Evolutionary conservation across 2,113 vertebrate species (phyloP).

Genomic region (Pseudorectes ferrugineus): DNA sequence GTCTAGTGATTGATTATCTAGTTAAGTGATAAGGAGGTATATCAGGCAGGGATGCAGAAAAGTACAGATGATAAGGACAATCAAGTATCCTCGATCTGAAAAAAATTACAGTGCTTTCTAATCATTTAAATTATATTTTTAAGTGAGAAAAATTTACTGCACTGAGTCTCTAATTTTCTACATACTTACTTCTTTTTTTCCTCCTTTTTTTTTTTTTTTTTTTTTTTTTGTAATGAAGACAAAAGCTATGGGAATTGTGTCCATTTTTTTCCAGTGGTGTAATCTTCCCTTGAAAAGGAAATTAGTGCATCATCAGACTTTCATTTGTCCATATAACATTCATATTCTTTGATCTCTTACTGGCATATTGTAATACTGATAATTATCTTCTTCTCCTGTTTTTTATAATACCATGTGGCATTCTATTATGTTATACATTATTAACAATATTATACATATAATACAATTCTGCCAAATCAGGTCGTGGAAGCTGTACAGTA

Average conservation of each 20-base stretch:
- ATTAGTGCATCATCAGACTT: constrained; percentile 39
- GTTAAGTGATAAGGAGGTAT: constrained; percentile 73
- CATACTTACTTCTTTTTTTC: neutral
- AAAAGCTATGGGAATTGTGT: neutral
- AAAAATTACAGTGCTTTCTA: constrained; percentile 65
- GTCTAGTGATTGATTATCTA: constrained; percentile 70
- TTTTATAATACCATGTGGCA: constrained; percentile 45
- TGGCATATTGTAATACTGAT: constrained; percentile 35
- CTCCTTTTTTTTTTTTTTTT: neutral
- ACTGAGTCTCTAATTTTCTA: constrained; percentile 27
- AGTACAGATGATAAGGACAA: constrained; percentile 68
- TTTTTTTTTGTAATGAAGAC: neutral
- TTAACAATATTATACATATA: constrained; percentile 48
- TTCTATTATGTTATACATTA: constrained; percentile 62
- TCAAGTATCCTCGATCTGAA: constrained; percentile 67
- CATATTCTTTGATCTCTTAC: constrained; percentile 53
- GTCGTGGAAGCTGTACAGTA: constrained; percentile 14
- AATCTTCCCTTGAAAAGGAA: constrained; percentile 36
- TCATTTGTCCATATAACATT: constrained; percentile 46
- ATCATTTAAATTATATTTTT: constrained; percentile 70
- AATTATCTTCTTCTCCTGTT: constrained; percentile 43
- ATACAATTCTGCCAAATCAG: constrained; percentile 28
- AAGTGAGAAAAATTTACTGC: constrained; percentile 60
- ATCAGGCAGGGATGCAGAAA: constrained; percentile 65
- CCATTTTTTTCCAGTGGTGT: neutral